phyloP scores from a whole-genome alignment of 2,113 vertebrate genomes.

The Nibea coibor region DNA sequence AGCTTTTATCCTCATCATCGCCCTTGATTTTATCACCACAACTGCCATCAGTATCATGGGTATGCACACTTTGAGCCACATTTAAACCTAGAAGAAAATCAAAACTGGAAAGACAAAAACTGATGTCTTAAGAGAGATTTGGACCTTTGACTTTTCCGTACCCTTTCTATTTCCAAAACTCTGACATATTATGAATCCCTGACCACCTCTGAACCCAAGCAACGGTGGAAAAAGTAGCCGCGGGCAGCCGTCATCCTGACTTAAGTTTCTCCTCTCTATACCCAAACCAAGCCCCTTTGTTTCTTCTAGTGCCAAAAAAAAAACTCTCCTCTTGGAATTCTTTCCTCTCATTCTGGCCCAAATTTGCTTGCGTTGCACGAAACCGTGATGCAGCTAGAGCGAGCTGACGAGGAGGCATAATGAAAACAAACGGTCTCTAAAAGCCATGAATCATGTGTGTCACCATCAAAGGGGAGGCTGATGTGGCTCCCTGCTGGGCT shows the following conservation, averaged over 20 bases:
- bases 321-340: conserved; percentile 69
- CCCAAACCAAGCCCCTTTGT: conserved; percentile 71
- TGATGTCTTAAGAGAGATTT: conserved; percentile 21
- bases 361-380: conserved; percentile 75
- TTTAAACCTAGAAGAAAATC: background rate
- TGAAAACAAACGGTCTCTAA: conserved; percentile 78
- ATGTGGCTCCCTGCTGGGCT: conserved; percentile 74
- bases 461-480: conserved; percentile 78
- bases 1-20: conserved; percentile 12
- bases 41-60: conserved; percentile 3
- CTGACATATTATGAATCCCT: conserved; percentile 58
- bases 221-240: conserved; percentile 66
- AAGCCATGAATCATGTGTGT: conserved; percentile 75
- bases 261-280: conserved; percentile 57
- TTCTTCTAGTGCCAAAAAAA: conserved; percentile 72
- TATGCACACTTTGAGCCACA: conserved; percentile 29
- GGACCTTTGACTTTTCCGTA: conserved; percentile 50
- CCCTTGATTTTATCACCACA: conserved; percentile 11
- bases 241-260: conserved; percentile 45
- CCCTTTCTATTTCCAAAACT: conserved; percentile 50
- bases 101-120: conserved; percentile 28
- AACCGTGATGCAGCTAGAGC: conserved; percentile 63
- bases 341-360: conserved; percentile 74
- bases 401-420: conserved; percentile 73
- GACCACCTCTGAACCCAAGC: conserved; percentile 67